A percentile compares a stretch with the other conserved stretches of the same genome.
Evolutionary conservation across 2,888 invertebrate genomes (phyloP).

Genomic region (Arenicola marina): DNA sequence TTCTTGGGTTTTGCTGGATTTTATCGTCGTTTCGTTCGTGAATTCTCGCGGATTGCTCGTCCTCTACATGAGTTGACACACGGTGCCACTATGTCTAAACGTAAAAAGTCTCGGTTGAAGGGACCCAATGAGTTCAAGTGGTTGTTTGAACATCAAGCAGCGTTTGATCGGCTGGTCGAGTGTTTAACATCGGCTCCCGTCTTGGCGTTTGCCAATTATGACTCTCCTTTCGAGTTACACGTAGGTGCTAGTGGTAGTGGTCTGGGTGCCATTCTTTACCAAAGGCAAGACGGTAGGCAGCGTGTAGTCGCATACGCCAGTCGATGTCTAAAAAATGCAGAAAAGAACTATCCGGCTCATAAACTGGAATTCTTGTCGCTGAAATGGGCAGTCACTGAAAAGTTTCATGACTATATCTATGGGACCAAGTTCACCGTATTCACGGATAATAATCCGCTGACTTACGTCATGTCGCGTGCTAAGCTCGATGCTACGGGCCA

Average conservation of each 20-base stretch:
- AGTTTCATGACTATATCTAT: neutral
- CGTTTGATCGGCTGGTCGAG: neutral
- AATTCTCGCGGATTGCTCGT: neutral
- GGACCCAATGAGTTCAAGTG: neutral
- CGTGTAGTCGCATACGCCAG: neutral
- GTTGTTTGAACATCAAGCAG: neutral
- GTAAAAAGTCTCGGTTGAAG: no score
- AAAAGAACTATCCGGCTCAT: neutral
- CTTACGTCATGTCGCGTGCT: neutral
- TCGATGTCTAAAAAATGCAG: neutral
- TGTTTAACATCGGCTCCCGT: neutral
- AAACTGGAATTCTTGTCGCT: slow-evolving; percentile 1
- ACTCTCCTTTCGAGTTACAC: neutral
- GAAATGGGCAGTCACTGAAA: neutral
- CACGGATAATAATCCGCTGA: neutral
- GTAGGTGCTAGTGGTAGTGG: neutral
- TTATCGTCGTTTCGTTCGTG: neutral
- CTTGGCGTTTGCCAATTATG: neutral
- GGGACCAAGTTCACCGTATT: neutral
- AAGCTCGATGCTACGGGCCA: neutral
- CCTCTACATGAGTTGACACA: neutral
- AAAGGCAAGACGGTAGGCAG: neutral
- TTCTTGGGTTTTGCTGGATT: neutral
- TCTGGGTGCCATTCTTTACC: neutral
- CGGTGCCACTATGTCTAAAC: no score